Conservation (phyloP, 2,797 vertebrate genomes). For the Urocyon cinereoargenteus region DNA sequence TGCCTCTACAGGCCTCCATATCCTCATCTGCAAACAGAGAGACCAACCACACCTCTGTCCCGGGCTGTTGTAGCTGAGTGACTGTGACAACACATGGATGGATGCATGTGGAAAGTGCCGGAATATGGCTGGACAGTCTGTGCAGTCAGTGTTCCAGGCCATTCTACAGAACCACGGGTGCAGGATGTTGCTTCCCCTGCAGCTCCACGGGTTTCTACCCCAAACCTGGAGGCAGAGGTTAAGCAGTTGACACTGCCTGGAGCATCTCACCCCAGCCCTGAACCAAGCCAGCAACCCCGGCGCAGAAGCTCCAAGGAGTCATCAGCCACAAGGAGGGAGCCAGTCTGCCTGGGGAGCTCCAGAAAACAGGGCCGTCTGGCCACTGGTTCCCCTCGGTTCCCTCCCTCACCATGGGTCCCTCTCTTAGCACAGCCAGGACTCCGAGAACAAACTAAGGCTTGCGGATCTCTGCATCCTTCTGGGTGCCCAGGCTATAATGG, state of each 20-base stretch:
- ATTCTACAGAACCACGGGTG: background rate
- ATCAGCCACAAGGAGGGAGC: background rate
- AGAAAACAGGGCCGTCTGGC: background rate
- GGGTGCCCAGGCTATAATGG: fast-evolving
- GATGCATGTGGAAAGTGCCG: fast-evolving
- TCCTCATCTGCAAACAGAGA: background rate
- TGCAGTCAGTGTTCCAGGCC: too few relatives aligned
- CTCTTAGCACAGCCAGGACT: background rate
- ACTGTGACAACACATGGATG: background rate
- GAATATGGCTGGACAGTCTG: fast-evolving
- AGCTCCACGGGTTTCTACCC: fast-evolving
- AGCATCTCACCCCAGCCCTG: background rate
- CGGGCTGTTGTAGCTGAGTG: background rate
- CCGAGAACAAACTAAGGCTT: background rate
- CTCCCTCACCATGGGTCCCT: background rate
- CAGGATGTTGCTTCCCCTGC: background rate
- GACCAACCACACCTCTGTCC: fast-evolving
- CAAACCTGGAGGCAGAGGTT: background rate
- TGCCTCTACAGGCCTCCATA: background rate
- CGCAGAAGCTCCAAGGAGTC: too few relatives aligned
- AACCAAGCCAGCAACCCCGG: background rate
- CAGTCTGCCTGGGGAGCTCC: background rate
- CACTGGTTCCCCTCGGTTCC: background rate
- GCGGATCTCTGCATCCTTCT: background rate
- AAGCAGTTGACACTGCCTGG: background rate